Evolutionary conservation across 2,888 invertebrate genomes (phyloP).

Genomic region (Diaperis boleti): DNA sequence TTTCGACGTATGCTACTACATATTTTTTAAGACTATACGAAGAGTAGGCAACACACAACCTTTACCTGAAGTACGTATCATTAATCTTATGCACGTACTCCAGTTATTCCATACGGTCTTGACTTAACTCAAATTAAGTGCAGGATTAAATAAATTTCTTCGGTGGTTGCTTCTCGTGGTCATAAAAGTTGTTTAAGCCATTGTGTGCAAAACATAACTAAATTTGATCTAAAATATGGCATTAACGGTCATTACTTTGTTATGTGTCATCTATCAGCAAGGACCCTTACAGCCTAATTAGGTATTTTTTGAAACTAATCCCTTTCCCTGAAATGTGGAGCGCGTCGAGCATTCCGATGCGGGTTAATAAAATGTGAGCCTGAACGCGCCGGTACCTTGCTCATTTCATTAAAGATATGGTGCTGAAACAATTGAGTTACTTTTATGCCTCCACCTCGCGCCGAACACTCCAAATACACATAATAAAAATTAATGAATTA

Average conservation of each 20-base stretch:
- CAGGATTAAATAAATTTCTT: conserved; percentile 4
- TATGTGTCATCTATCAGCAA: too few species aligned
- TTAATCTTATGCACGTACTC: conserved; percentile 10
- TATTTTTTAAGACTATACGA: too few species aligned
- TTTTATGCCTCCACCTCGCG: conserved; percentile 8
- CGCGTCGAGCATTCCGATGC: conserved; percentile 1
- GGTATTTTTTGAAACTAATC: neutral
- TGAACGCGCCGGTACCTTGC: conserved; percentile 19
- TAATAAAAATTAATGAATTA: conserved; percentile 26
- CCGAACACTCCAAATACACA: conserved; percentile 14
- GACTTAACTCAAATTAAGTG: conserved; percentile 9
- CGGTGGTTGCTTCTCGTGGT: neutral
- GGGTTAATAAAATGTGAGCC: conserved; percentile 24
- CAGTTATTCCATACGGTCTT: conserved; percentile 15
- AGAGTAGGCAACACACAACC: too few species aligned
- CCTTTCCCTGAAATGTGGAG: conserved; percentile 4
- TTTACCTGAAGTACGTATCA: neutral
- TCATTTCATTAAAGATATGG: conserved; percentile 26
- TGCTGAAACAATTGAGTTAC: conserved; percentile 26
- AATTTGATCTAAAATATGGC: neutral
- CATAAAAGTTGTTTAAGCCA: too few species aligned
- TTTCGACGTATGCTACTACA: too few species aligned
- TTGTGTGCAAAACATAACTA: too few species aligned
- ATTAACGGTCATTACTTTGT: neutral
- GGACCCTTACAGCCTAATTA: too few species aligned